Conservation (phyloP, 2,888 invertebrate genomes). For the Ichneumon xanthorius region DNA sequence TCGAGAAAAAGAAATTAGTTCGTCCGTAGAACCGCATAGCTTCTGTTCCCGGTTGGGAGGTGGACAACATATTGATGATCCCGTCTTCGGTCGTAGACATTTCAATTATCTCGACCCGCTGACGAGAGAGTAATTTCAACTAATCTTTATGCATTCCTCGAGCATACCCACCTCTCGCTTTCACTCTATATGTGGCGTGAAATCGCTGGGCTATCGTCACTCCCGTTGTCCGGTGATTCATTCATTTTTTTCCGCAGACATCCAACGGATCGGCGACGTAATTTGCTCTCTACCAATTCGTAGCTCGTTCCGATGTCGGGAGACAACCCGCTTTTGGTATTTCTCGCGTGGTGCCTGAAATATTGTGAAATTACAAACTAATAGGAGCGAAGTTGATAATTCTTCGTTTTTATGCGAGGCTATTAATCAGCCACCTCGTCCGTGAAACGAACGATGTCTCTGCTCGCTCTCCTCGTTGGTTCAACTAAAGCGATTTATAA, state of each 20-base stretch:
- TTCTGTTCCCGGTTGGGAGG: not conserved
- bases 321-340: slow-evolving; percentile 1
- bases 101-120: slow-evolving; percentile 77
- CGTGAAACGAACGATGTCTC: slow-evolving; percentile 68
- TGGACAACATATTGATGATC: slow-evolving; percentile 64
- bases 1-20: slow-evolving; percentile 39
- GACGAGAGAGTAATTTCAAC: slow-evolving; percentile 76
- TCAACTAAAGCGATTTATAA: slow-evolving; percentile 79
- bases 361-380: slow-evolving; percentile 42
- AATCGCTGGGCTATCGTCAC: slow-evolving; percentile 76
- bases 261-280: slow-evolving; percentile 13
- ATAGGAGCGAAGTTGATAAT: slow-evolving; percentile 62
- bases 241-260: slow-evolving; percentile 30
- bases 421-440: slow-evolving; percentile 75
- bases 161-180: slow-evolving; percentile 65
- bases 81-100: slow-evolving; percentile 70
- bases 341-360: slow-evolving; percentile 1
- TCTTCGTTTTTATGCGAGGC: slow-evolving; percentile 57
- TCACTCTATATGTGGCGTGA: slow-evolving; percentile 78
- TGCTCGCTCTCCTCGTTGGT: slow-evolving; percentile 66
- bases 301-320: slow-evolving; percentile 31
- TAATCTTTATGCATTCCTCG: slow-evolving; percentile 79
- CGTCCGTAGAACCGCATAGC: slow-evolving; percentile 15
- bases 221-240: slow-evolving; percentile 64
- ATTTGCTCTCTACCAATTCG: slow-evolving; percentile 46